Conservation (phyloP, 2,797 vertebrate species). For the Macroramphosus scolopax region DNA sequence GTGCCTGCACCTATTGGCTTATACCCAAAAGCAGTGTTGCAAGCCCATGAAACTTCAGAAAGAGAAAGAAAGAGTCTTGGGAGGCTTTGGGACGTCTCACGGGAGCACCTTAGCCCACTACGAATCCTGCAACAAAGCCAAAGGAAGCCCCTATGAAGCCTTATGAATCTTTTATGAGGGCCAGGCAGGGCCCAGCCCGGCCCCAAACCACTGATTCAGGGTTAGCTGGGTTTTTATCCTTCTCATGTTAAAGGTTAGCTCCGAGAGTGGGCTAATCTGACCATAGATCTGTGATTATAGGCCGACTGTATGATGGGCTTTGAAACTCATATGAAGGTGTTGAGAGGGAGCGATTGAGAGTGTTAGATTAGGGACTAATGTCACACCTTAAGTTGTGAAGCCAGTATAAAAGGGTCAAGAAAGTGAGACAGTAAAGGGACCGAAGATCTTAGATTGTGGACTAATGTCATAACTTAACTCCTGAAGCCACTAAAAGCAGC, state of each 20-base stretch:
- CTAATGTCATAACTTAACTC: constrained; percentile 52
- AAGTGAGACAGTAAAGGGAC: constrained; percentile 37
- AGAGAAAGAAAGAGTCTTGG: constrained; percentile 67
- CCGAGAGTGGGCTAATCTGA: constrained; percentile 68
- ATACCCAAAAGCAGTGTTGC: constrained; percentile 76
- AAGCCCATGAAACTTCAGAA: constrained; percentile 74
- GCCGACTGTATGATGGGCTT: constrained; percentile 62
- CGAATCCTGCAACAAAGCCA: constrained; percentile 76
- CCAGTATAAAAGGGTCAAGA: constrained; percentile 63
- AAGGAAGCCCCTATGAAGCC: constrained; percentile 73
- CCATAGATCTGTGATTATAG: constrained; percentile 69
- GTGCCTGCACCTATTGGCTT: constrained; percentile 72
- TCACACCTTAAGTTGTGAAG: constrained; percentile 58
- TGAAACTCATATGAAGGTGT: constrained; percentile 55
- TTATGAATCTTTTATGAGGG: constrained; percentile 75
- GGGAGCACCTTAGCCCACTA: constrained; percentile 67
- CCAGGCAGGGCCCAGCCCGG: constrained; percentile 60
- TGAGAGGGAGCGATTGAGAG: constrained; percentile 37
- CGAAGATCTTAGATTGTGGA: constrained; percentile 51
- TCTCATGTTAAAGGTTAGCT: constrained; percentile 75
- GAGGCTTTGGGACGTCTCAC: constrained; percentile 72
- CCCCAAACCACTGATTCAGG: constrained; percentile 68
- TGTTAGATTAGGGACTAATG: constrained; percentile 65
- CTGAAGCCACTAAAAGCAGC: constrained; percentile 41
- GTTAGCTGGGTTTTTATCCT: constrained; percentile 70